Evolutionary conservation across 2,113 vertebrate species (phyloP), one percentile per base, ranked within the genome.

Genomic region (Colinus virginianus): DNA sequence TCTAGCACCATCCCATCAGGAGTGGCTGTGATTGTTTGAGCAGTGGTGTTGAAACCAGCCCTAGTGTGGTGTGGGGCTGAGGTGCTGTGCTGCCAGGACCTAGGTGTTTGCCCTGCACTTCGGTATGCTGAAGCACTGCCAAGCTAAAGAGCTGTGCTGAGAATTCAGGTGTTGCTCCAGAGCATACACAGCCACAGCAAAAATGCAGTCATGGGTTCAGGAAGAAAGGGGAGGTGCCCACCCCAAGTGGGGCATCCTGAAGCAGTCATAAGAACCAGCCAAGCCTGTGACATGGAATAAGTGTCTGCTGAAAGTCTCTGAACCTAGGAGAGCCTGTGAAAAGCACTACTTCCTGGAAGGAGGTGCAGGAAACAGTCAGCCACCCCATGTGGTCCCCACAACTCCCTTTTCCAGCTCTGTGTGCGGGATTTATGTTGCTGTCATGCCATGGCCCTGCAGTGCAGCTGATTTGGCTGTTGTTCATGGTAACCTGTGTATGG

Each of bases 331-430:
- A 78, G 36, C 15, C 16, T 13, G 15, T 11, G 55, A 67, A 77
- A 53, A 3, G 8, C 30, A 58, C 28, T 42, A 58, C 23, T 19
- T 64, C 9, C 23, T 1, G 1, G 13, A 51, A 69, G 26, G 26
- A 79, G 42, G 75, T 62, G 18, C 19, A 38, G 32, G 19, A 87
- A 84, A 76, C 23, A 18, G 28, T 13, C 32, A 46, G 1, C 2
- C 7, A 2, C 18, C 6, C 56, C 0, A 0, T 48, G 4, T 18
- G 40, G 9, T 78, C 21, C 15, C 14, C 61, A 12, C 20, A 7
- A 61, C 53, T 25, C 32, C 19, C 16, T 77, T 12, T 88, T 0
- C 0, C 1, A 1, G n/a, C 20, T 59, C 19, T 80, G 0, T 42
- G 6, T 45, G 0, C 78, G 43, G 63, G 69, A 48, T 10, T 7